A percentile compares a stretch with the other conserved stretches of the same genome.
phyloP scores from a whole-genome alignment of 2,113 vertebrate species.

The Dromaius novaehollandiae region DNA sequence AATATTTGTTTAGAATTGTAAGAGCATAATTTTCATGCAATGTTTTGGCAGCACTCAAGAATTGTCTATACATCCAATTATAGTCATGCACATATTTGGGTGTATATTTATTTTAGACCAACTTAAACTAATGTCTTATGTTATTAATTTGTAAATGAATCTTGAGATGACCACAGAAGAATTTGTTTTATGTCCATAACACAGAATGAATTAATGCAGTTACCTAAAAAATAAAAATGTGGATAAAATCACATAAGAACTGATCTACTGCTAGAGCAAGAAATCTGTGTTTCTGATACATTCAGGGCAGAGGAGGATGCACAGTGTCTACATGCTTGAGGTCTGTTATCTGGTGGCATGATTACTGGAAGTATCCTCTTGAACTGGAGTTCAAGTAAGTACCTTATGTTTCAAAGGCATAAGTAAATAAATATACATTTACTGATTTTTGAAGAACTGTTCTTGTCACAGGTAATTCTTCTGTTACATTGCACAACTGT shows the following conservation, averaged over 20 bases:
- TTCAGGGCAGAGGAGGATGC: neutral
- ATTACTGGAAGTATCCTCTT: neutral
- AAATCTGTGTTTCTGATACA: accelerated
- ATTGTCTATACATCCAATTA: neutral
- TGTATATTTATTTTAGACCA: no score
- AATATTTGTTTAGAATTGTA: neutral
- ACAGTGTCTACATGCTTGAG: neutral
- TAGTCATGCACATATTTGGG: neutral
- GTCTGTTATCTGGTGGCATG: neutral
- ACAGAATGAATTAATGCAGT: neutral
- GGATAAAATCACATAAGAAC: no score
- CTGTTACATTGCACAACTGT: neutral
- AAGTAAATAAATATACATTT: neutral
- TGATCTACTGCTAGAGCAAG: neutral
- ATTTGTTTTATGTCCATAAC: neutral
- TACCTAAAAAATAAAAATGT: neutral
- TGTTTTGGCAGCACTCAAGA: neutral
- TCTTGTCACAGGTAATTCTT: neutral
- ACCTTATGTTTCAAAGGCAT: accelerated
- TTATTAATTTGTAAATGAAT: neutral
- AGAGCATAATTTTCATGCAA: neutral
- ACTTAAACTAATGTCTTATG: no score
- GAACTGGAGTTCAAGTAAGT: neutral
- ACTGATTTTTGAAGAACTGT: neutral
- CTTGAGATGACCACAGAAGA: neutral